Evolutionary conservation across 2,113 vertebrate species (phyloP).

Genomic region (Pelodiscus sinensis): DNA sequence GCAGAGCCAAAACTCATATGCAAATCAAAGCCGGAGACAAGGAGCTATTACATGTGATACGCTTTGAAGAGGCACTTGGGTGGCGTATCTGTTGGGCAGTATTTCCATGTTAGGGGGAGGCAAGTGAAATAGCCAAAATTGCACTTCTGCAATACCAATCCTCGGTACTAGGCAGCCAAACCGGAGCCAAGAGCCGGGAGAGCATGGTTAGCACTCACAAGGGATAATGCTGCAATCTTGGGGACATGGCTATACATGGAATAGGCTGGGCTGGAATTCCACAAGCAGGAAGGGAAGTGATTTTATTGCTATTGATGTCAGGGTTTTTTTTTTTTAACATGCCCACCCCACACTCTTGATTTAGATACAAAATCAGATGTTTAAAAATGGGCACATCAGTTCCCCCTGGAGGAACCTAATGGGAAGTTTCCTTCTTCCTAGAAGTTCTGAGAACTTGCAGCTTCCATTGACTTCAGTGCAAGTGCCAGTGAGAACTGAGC

Average conservation of each 20-base stretch:
- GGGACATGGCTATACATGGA: background rate
- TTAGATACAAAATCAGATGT: background rate
- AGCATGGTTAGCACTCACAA: background rate
- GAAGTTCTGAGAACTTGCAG: background rate
- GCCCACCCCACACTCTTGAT: background rate
- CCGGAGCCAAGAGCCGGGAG: background rate
- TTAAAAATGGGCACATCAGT: background rate
- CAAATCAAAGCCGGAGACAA: background rate
- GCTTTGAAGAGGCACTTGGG: background rate
- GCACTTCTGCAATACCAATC: background rate
- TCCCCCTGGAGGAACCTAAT: background rate
- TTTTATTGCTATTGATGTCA: background rate
- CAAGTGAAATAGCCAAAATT: background rate
- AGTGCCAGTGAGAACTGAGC: background rate
- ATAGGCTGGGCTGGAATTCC: background rate
- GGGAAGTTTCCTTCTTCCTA: background rate
- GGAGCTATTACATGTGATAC: background rate
- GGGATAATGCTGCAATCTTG: background rate
- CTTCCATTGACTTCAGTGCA: background rate
- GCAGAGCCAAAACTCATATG: background rate
- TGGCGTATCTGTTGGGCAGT: background rate
- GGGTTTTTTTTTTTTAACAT: background rate
- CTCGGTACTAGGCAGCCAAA: background rate
- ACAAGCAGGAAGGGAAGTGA: background rate
- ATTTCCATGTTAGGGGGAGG: background rate